Conservation (phyloP, 2,113 vertebrate species). For the Dendrocopos noguchii region DNA sequence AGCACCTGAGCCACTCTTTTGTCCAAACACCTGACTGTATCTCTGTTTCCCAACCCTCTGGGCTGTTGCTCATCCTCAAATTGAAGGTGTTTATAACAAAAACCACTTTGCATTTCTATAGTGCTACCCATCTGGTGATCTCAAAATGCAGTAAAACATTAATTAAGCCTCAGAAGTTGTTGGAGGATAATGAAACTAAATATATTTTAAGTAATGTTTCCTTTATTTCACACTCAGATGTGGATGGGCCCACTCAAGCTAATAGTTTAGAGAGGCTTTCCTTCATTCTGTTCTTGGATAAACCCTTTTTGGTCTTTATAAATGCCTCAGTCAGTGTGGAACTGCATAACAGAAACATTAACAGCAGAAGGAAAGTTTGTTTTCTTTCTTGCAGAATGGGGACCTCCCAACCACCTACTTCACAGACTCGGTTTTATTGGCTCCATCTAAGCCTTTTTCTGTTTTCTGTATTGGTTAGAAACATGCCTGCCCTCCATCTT, state of each 20-base stretch:
- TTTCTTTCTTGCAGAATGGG: not conserved
- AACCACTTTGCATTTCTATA: not conserved
- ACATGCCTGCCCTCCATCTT: not conserved
- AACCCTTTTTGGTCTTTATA: not conserved
- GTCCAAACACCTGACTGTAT: not conserved
- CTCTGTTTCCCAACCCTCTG: not conserved
- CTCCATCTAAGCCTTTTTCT: not conserved
- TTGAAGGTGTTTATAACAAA: conserved; percentile 7
- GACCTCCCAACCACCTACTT: not conserved
- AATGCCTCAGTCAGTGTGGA: not conserved
- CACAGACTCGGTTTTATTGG: not conserved
- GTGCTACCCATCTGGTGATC: conserved; percentile 7
- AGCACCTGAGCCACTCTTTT: not conserved
- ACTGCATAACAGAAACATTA: not conserved
- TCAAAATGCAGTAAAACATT: conserved; percentile 31
- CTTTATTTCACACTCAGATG: not conserved
- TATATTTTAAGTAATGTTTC: conserved; percentile 15
- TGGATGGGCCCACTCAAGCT: not conserved
- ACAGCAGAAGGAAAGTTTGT: not conserved
- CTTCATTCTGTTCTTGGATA: not conserved
- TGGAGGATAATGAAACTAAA: conserved; percentile 29
- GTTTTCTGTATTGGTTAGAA: not conserved
- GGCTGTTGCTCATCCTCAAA: not conserved
- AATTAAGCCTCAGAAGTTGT: conserved; percentile 9
- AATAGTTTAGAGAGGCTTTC: not conserved